Base-by-base conservation (phyloP, 2,888 invertebrate genomes). In the Drosophila robusta region DNA sequence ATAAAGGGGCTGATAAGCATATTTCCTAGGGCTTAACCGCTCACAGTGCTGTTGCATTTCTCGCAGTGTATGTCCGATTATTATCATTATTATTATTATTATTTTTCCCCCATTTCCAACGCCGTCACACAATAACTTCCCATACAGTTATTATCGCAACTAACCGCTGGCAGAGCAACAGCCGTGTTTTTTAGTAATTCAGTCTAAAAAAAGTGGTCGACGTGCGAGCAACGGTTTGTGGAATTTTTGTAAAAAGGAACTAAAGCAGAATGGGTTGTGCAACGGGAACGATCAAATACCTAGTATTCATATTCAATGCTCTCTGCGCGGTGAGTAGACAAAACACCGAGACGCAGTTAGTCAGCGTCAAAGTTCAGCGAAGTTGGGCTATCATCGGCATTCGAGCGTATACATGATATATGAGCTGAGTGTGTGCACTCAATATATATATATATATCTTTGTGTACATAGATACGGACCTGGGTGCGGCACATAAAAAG, bases 271-370 rank as follows among this genome's bases (percentile, higher is more conserved):
- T 89, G 89, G 77, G 85, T 76, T 90, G 76, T 76, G 78, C 87
- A 70, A 85, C 81, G 56, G 66, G 65, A 29, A 75, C 78, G 54
- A 81, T 90, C 45, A 89, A 85, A 70, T 83, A 80, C 60, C 56
- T 83, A 29, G 76, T 85, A 22, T 83, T 87, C 42, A 38, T 83
- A n/a, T 81, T 83, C 61, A 90, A 89, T 62, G 69, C 80, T 12
- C 54, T 90, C 39, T 89, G 89, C 57, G 78, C 75, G 82, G 90
- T 90, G 61, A 90, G 90, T 83, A 46, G 47, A 26, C 16, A 11
- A 18, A 50, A 16, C 22, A 44, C 22, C 36, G 55, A 39, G 24
- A 29, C 49, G 44, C 47, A 45, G 42, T 61, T 55, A 70, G 69
- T 47, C 44, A 39, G 52, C 70, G 26, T 45, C 57, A 51, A 62